Evolutionary conservation across 2,888 invertebrate genomes (phyloP).

Genomic region (Athalia circularis): DNA sequence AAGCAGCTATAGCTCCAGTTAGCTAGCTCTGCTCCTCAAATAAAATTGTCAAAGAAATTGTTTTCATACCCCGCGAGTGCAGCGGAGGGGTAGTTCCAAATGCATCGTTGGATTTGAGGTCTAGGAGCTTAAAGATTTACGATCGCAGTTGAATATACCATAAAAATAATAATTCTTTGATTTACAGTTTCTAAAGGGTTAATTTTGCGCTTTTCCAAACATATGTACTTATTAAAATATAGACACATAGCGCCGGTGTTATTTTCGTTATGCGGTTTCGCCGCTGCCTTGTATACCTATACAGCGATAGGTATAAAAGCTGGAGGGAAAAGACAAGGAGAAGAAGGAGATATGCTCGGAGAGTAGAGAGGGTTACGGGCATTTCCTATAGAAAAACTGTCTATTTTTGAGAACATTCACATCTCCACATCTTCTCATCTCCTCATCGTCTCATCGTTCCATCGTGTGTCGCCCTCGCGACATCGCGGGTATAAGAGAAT

Average conservation of each 20-base stretch:
- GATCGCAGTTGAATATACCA: conserved; percentile 25
- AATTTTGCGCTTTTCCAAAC: conserved; percentile 32
- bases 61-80: conserved; percentile 11
- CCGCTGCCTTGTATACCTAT: no score
- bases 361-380: conserved; percentile 36
- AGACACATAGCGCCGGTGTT: conserved; percentile 39
- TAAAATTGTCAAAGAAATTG: conserved; percentile 30
- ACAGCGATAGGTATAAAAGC: background rate
- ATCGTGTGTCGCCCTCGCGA: conserved; percentile 11
- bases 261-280: conserved; percentile 22
- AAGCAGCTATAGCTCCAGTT: background rate
- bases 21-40: background rate
- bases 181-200: conserved; percentile 41
- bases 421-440: conserved; percentile 29
- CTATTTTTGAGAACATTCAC: conserved; percentile 47
- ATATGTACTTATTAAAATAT: background rate
- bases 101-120: background rate
- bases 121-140: conserved; percentile 42
- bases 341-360: background rate
- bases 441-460: conserved; percentile 30
- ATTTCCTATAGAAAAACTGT: conserved; percentile 49
- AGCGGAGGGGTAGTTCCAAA: no score
- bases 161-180: conserved; percentile 52
- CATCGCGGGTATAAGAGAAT: conserved; percentile 14
- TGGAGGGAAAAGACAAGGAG: background rate